Base-by-base conservation (phyloP, 2,888 invertebrate species). In the Heteropelma amictum region DNA sequence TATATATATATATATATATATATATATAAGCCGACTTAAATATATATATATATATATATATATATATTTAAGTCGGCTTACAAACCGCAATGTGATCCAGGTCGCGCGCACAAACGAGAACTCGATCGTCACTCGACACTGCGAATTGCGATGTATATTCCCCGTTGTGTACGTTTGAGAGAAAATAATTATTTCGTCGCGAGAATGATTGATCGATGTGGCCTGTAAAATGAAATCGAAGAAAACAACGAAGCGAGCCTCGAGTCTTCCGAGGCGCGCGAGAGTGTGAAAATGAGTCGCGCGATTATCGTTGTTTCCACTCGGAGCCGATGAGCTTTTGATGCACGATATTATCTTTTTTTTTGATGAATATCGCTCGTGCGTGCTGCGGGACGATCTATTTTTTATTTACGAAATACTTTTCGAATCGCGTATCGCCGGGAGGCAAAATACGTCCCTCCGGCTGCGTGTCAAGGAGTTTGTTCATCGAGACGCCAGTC, bases 401-500 rank as follows among this genome's bases (percentile, higher is more conserved):
- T n/a, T n/a, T n/a, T n/a, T n/a, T n/a, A n/a, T n/a, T n/a, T n/a
- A n/a, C n/a, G n/a, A n/a, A n/a, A 17, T 30, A 45, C n/a, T 26
- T 12, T 35, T 17, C 19, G n/a, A 33, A n/a, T 45, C 14, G 42
- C 14, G 26, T 21, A 33, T 40, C 23, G 61, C 40, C 58, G 26
- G 49, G 49, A 63, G 68, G 47, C 42, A 33, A 33, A 17, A 68
- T n/a, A n/a, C 23, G 45, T 49, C 40, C 49, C 73, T 42, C 40
- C 10, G 69, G 73, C 73, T 73, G 30, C 69, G 56, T 69, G 73
- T 73, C 73, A 73, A 73, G 73, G 73, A 68, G 56, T 69, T 73
- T 73, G 64, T 73, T 73, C 69, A 73, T 69, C 42, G 51, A 38
- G 63, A 64, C 28, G 30, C 10, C 38, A 53, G 42, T 73, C 40